Conservation (phyloP, 2,113 vertebrate species). For the Gymnobelideus leadbeateri region DNA sequence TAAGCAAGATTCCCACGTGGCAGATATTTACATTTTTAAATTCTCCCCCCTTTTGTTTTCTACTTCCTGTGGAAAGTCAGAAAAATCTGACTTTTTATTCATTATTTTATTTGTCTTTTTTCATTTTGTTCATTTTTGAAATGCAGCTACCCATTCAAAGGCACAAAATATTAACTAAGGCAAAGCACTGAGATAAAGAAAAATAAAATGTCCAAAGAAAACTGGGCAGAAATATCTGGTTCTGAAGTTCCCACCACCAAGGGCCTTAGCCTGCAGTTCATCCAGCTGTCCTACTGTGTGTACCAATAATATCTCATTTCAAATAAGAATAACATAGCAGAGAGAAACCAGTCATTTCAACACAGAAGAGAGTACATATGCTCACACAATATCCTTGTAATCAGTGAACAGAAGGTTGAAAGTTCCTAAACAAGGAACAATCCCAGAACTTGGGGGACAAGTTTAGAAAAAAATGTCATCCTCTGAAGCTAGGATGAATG, state of each 20-base stretch:
- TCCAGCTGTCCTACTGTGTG: too few relatives aligned
- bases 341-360: not conserved
- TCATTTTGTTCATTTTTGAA: too few relatives aligned
- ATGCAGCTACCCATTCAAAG: too few relatives aligned
- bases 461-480: not conserved
- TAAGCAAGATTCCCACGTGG: too few relatives aligned
- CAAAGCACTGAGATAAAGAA: too few relatives aligned
- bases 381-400: not conserved
- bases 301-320: not conserved
- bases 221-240: not conserved
- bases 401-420: not conserved
- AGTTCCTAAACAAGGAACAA: not conserved
- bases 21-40: too few relatives aligned
- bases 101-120: too few relatives aligned
- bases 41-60: too few relatives aligned
- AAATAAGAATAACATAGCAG: not conserved
- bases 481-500: not conserved
- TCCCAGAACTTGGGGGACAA: not conserved
- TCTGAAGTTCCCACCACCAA: not conserved
- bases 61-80: too few relatives aligned
- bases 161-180: too few relatives aligned
- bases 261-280: too few relatives aligned
- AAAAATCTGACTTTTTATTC: too few relatives aligned
- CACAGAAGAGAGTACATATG: not conserved
- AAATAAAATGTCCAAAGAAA: not conserved